Conservation (phyloP, 2,797 vertebrate species). For the Enteromius thamalakanensis region DNA sequence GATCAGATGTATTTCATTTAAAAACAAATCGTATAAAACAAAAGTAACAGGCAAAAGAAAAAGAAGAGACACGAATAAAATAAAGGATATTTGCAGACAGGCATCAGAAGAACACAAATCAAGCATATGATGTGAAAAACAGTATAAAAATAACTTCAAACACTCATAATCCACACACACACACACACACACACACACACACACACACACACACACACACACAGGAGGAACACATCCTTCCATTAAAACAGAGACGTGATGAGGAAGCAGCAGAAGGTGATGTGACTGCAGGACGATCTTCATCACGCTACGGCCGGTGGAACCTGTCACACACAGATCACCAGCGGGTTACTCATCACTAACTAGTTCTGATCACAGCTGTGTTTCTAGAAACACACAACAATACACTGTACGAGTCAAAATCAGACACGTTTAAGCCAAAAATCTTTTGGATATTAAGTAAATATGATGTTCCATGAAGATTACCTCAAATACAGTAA, state of each 20-base stretch:
- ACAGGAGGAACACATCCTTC: background rate
- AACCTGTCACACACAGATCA: background rate
- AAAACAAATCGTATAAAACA: background rate
- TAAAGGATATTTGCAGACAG: constrained; percentile 55
- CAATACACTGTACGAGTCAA: too few relatives aligned
- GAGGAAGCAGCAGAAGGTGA: background rate
- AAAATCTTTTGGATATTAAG: too few relatives aligned
- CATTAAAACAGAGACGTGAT: too few relatives aligned
- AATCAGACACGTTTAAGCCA: too few relatives aligned
- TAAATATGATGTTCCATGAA: too few relatives aligned
- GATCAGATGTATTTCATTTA: background rate
- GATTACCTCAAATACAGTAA: too few relatives aligned
- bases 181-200: too few relatives aligned
- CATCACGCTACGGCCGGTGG: background rate
- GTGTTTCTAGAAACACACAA: too few relatives aligned
- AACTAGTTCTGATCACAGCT: too few relatives aligned
- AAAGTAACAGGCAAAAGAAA: background rate
- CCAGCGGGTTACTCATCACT: background rate
- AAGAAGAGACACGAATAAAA: background rate
- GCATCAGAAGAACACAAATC: constrained; percentile 36
- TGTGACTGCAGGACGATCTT: background rate
- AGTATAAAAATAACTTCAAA: constrained; percentile 39
- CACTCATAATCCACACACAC: too few relatives aligned
- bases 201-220: too few relatives aligned
- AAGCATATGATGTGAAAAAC: constrained; percentile 36